phyloP scores from a whole-genome alignment of 2,888 invertebrate species.

The Lasioglossum calceatum region DNA sequence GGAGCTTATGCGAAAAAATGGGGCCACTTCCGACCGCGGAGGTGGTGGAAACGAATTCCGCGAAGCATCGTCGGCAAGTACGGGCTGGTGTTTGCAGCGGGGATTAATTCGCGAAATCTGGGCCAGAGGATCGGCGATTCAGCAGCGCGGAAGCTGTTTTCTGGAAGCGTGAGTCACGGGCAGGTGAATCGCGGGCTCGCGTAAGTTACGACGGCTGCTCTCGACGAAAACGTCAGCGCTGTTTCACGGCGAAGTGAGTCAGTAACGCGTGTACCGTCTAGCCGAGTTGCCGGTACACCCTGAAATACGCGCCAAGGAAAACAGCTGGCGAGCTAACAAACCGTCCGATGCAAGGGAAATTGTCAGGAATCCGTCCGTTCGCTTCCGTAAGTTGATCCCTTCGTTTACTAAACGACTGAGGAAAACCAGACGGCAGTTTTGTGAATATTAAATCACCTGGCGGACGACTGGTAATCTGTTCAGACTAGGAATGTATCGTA shows the following conservation, averaged over 20 bases:
- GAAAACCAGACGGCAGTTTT: background rate
- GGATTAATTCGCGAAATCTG: slow-evolving; percentile 39
- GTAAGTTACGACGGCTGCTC: slow-evolving; percentile 44
- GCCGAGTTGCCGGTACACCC: slow-evolving; percentile 4
- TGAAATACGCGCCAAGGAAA: slow-evolving; percentile 24
- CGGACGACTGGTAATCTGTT: background rate
- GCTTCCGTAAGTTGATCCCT: background rate
- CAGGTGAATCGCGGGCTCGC: slow-evolving; percentile 45
- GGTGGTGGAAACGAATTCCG: background rate
- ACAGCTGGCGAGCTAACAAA: background rate
- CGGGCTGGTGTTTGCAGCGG: slow-evolving; percentile 13
- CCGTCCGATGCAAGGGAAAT: background rate
- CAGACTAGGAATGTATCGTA: background rate
- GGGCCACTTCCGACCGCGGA: background rate
- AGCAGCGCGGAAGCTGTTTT: slow-evolving; percentile 18
- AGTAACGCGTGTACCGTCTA: slow-evolving; percentile 4
- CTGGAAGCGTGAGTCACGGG: slow-evolving; percentile 42
- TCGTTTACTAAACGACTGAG: background rate
- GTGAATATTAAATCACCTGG: background rate
- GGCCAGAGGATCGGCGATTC: slow-evolving; percentile 9
- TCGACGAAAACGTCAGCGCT: slow-evolving; percentile 17
- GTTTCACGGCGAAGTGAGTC: slow-evolving; percentile 22
- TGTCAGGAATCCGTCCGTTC: background rate
- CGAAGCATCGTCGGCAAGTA: slow-evolving; percentile 6
- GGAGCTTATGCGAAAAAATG: background rate